phyloP scores from a whole-genome alignment of 2,888 invertebrate species.

The Brachyptera putata region DNA sequence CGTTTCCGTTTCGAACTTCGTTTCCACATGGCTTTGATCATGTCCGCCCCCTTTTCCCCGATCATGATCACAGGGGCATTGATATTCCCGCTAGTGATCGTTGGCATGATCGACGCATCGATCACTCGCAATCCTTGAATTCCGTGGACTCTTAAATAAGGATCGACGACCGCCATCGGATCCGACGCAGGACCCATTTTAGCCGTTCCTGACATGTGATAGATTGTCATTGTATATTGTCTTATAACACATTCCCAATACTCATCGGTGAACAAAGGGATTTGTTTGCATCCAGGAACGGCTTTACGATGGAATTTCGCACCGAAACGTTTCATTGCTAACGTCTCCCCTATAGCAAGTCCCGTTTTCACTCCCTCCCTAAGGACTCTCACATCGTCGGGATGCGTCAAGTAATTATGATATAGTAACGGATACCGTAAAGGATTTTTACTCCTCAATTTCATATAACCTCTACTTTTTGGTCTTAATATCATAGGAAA shows the following conservation, averaged over 20 bases:
- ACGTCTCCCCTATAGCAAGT: conserved; percentile 72
- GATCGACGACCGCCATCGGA: conserved; percentile 77
- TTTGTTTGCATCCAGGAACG: conserved; percentile 76
- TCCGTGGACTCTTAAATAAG: conserved; percentile 70
- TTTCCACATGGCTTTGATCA: conserved; percentile 73
- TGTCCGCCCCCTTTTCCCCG: conserved; percentile 78
- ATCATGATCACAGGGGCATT: conserved; percentile 88
- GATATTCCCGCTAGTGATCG: conserved; percentile 80
- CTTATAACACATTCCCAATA: conserved; percentile 82
- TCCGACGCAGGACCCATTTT: conserved; percentile 79
- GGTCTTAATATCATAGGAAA: conserved; percentile 89
- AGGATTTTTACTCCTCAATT: conserved; percentile 55
- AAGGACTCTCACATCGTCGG: conserved; percentile 75
- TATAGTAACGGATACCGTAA: conserved; percentile 79
- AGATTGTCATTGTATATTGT: conserved; percentile 84
- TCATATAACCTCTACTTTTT: conserved; percentile 52
- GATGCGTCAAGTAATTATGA: conserved; percentile 88
- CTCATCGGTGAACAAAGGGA: conserved; percentile 72
- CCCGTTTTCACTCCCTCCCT: conserved; percentile 85
- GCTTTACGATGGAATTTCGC: conserved; percentile 69
- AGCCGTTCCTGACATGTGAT: conserved; percentile 77
- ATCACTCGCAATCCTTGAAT: conserved; percentile 74
- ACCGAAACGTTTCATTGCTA: conserved; percentile 73
- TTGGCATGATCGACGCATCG: conserved; percentile 85
- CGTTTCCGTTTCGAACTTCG: no score